A percentile compares a stretch with the other conserved stretches of the same genome.
phyloP scores from a whole-genome alignment of 2,113 vertebrate species.

The Chrysemys picta region DNA sequence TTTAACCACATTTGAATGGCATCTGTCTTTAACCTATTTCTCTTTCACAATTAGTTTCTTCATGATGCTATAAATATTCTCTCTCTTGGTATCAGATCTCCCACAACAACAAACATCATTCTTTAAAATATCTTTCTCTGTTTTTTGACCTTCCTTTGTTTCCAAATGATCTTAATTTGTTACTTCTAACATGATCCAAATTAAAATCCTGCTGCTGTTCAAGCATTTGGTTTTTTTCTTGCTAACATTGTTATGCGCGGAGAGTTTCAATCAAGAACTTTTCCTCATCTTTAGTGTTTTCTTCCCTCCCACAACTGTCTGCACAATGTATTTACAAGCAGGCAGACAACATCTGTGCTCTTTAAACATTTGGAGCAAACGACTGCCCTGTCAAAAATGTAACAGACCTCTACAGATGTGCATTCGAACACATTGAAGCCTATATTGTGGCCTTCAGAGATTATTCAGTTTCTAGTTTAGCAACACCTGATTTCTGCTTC shows the following conservation, averaged over 20 bases:
- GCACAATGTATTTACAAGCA: background rate
- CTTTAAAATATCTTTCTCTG: background rate
- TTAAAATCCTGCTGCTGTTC: background rate
- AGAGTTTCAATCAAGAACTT: background rate
- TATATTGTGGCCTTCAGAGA: background rate
- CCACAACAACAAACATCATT: background rate
- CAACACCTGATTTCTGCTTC: background rate
- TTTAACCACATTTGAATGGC: background rate
- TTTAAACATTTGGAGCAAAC: constrained; percentile 32
- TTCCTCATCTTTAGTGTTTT: background rate
- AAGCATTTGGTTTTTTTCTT: background rate
- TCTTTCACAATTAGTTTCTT: background rate
- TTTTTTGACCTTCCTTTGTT: background rate
- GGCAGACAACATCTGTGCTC: constrained; percentile 11
- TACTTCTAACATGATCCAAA: background rate
- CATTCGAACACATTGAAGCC: background rate
- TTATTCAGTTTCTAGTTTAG: constrained; percentile 7
- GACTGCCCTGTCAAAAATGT: constrained; percentile 13
- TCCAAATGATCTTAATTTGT: background rate
- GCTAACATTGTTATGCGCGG: background rate
- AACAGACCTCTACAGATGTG: background rate
- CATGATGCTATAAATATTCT: background rate
- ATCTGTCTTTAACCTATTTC: background rate
- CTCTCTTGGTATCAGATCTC: background rate
- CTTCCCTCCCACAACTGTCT: background rate